These are phyloP conservation scores for Eurytoma californica DNA, from an alignment of 2,888 invertebrate species.

Conservation along the genomic window DNA sequence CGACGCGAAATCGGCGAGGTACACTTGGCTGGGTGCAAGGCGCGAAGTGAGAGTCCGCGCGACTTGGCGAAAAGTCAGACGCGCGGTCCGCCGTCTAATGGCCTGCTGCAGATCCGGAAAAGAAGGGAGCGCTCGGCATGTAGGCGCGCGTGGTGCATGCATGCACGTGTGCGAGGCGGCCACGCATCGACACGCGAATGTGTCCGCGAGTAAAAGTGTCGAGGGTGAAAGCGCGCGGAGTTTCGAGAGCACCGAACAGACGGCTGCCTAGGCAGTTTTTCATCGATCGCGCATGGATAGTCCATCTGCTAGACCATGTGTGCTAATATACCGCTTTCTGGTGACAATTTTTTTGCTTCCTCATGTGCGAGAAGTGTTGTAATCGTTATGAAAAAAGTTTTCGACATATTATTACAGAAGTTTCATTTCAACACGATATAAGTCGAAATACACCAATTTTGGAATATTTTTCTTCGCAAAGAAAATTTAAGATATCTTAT, in stretches of 20 bases:
- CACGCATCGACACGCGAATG: slow-evolving; percentile 42
- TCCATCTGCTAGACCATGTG: no score
- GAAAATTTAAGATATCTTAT: no score
- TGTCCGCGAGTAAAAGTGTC: slow-evolving; percentile 59
- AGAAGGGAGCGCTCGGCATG: slow-evolving; percentile 38
- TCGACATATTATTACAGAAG: no score
- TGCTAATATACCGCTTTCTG: no score
- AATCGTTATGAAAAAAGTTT: no score
- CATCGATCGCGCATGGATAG: neutral
- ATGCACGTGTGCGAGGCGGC: neutral
- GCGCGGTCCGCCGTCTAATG: neutral
- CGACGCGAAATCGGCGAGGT: no score
- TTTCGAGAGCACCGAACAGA: slow-evolving; percentile 4
- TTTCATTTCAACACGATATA: no score
- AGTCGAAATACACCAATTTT: no score
- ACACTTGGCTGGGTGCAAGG: no score
- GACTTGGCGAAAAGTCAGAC: slow-evolving; percentile 24
- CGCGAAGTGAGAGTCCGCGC: neutral
- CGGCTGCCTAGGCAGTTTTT: slow-evolving; percentile 2
- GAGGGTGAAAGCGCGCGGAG: slow-evolving; percentile 63
- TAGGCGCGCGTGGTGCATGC: neutral
- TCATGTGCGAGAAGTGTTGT: no score
- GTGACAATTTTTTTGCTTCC: neutral
- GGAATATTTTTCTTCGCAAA: no score
- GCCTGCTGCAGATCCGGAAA: slow-evolving; percentile 35